Percentiles rank a stretch among this genome's conserved stretches.
Conservation (phyloP, 2,797 vertebrate species). For the Melanotaenia maccullochi region DNA sequence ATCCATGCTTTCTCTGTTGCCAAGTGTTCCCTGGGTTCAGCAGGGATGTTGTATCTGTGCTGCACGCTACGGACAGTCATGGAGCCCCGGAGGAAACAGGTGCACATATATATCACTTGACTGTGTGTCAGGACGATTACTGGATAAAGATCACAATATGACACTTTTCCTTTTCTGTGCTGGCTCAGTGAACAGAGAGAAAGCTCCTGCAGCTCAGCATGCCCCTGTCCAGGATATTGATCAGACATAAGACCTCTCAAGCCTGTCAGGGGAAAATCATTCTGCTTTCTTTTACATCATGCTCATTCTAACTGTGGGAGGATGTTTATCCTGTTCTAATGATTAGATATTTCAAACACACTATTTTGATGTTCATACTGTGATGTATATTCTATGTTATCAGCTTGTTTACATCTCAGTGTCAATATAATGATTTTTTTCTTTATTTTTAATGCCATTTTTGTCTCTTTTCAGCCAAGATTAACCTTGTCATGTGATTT, state of each 20-base stretch:
- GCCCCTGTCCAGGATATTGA: slow-evolving; percentile 78
- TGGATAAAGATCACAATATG: slow-evolving; percentile 99
- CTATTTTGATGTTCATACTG: not conserved
- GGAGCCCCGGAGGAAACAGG: slow-evolving; percentile 84
- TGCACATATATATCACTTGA: slow-evolving; percentile 91
- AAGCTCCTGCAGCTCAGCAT: slow-evolving; percentile 77
- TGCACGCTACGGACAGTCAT: slow-evolving; percentile 67
- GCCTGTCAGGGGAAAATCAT: slow-evolving; percentile 65
- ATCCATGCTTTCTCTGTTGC: slow-evolving; percentile 34
- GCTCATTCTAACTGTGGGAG: slow-evolving; percentile 10
- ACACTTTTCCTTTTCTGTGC: slow-evolving; percentile 95
- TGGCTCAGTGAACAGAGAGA: slow-evolving; percentile 90
- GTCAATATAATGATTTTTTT: not conserved
- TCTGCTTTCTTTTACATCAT: slow-evolving; percentile 50
- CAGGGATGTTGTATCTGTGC: slow-evolving; percentile 64
- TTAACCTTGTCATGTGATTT: not conserved
- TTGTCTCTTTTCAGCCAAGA: not conserved
- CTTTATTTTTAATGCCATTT: not conserved
- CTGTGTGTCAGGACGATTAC: slow-evolving; percentile 92
- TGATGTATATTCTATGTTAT: not conserved
- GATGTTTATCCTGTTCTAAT: slow-evolving; percentile 10
- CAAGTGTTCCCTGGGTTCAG: slow-evolving; percentile 34
- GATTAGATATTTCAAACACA: slow-evolving; percentile 12
- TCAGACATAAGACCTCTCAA: slow-evolving; percentile 70
- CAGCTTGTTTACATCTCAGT: not conserved